These are phyloP conservation scores for Globia sparganii DNA, from an alignment of 2,888 invertebrate species.

Conservation along the genomic window DNA sequence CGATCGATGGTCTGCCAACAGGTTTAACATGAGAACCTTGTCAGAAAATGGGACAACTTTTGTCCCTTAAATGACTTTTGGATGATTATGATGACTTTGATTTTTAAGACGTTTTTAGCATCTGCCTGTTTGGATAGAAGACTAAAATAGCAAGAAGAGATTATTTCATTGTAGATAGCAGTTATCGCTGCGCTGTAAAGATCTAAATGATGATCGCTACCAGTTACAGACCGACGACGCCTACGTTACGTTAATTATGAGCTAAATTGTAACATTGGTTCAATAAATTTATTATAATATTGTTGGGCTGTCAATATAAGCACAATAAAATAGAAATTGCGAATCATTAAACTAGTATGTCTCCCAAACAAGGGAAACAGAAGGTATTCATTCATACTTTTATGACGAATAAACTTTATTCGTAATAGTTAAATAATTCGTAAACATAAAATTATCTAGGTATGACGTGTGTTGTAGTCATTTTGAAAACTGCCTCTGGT, in stretches of 20 bases:
- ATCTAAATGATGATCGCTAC: too few species aligned
- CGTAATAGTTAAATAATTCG: too few species aligned
- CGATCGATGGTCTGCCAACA: background rate
- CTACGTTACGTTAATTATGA: too few species aligned
- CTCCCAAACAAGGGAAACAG: background rate
- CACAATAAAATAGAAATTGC: background rate
- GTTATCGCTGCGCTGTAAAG: too few species aligned
- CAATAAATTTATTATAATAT: background rate
- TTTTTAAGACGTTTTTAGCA: background rate
- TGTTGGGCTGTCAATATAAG: background rate
- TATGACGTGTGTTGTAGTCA: background rate
- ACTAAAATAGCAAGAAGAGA: background rate
- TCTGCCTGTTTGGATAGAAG: background rate
- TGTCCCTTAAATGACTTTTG: too few species aligned
- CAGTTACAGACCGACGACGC: too few species aligned
- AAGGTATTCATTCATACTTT: slow-evolving; percentile 11
- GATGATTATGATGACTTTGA: background rate
- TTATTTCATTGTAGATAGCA: too few species aligned
- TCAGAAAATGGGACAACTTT: background rate
- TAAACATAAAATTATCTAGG: background rate
- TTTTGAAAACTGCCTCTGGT: background rate
- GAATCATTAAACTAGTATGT: background rate
- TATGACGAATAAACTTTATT: slow-evolving; percentile 5
- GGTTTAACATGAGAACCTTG: background rate
- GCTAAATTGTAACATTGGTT: too few species aligned